Percentiles rank a stretch among this genome's conserved stretches.
These are phyloP conservation scores for Geopemphigus sp. DNA, from an alignment of 1,140 invertebrate species.

Conservation along the genomic window DNA sequence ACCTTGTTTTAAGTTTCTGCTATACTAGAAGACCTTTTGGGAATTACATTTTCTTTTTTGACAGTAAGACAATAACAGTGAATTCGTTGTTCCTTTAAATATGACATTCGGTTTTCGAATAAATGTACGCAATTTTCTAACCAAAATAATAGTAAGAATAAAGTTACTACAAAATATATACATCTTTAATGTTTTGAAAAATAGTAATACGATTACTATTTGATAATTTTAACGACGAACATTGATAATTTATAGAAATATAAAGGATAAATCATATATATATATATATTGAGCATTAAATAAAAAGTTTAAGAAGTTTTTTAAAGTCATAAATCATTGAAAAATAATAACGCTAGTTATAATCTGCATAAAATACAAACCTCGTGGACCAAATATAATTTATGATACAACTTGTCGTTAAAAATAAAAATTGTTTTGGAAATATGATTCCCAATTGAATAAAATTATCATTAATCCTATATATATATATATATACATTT, in stretches of 20 bases:
- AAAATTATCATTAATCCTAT: conserved; percentile 13
- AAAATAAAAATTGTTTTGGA: conserved; percentile 11
- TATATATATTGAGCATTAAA: not conserved
- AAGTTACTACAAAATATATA: not conserved
- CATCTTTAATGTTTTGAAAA: not conserved
- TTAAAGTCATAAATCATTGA: not conserved
- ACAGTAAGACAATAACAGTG: conserved; percentile 18
- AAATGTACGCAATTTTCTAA: not conserved
- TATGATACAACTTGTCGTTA: not conserved
- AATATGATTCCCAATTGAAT: conserved; percentile 12
- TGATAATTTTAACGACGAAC: not conserved
- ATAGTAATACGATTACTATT: not conserved
- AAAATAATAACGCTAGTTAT: conserved; percentile 4
- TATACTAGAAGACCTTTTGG: conserved; percentile 7
- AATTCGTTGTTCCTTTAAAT: conserved; percentile 6
- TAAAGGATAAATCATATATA: not conserved
- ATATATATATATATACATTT: too few relatives aligned
- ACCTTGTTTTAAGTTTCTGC: conserved; percentile 32
- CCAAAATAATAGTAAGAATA: not conserved
- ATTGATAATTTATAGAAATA: not conserved
- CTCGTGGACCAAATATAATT: not conserved
- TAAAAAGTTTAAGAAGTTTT: conserved; percentile 18
- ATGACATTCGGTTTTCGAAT: not conserved
- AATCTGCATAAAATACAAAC: conserved; percentile 3
- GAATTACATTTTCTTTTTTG: conserved; percentile 6